Base-by-base conservation (phyloP, 2,797 vertebrate species). In the Synaphobranchus kaupii region DNA sequence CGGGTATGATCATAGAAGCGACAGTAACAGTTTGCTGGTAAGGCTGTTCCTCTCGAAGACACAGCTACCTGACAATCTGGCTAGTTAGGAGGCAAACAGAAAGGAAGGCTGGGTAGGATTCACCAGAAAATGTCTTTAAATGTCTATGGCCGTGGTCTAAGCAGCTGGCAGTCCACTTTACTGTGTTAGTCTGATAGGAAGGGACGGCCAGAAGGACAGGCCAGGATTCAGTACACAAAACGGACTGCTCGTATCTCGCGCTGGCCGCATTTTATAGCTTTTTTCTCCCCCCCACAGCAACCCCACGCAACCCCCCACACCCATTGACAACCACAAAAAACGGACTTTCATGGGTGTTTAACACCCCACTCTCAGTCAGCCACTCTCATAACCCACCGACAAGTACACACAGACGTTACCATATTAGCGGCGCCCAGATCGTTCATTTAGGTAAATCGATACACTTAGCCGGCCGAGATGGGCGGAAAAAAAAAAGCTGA, bases 381-480 rank as follows among this genome's bases (percentile, higher is more conserved):
- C 10, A 20, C 84, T 87, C 88, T 83, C 54, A 71, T 48, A 31
- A 63, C 28, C 9, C 84, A 81, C 52, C 56, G 28, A 81, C 78
- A 88, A 78, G 84, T 84, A 88, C 86, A 90, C 86, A 87, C 58
- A 28, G 86, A 22, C 85, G 81, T 88, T 88, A 76, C 47, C 71
- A 39, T 85, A 90, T 92, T 91, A 91, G 89, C 85, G 84, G 85
- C 82, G 80, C 86, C 88, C 88, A 85, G 85, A 87, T 80, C 86
- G 88, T 90, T 92, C 90, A 91, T 91, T 91, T 88, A 87, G 88
- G 91, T 60, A 48, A 88, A 89, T 89, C 90, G 90, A 89, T 90
- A 91, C 88, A 90, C 88, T 73, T 85, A 85, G 83, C 82, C 66
- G 86, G 85, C 60, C 83, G 89, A 90, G 85, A 31, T 84, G 89